Percentiles rank a stretch among this genome's conserved stretches.
Evolutionary conservation across 2,888 invertebrate genomes (phyloP).

Genomic region (Drosophila suboccidentalis): DNA sequence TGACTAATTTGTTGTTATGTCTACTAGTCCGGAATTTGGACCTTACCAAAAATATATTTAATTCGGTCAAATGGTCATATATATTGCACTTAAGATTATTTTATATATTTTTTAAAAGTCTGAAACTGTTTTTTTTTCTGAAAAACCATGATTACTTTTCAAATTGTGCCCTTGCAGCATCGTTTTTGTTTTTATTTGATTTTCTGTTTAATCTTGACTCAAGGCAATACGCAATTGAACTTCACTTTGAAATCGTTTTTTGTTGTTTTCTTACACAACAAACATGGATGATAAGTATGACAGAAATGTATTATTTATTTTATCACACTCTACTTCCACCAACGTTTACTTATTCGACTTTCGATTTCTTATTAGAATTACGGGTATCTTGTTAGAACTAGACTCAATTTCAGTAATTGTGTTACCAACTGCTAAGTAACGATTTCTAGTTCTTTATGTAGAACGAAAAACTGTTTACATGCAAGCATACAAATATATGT

Average conservation of each 20-base stretch:
- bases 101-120: not conserved
- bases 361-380: not conserved
- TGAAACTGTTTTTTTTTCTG: not conserved
- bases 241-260: constrained; percentile 32
- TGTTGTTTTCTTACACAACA: constrained; percentile 12
- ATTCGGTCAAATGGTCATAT: constrained; percentile 2
- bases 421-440: not conserved
- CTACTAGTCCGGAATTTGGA: constrained; percentile 6
- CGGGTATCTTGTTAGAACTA: not conserved
- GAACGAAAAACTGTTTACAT: not conserved
- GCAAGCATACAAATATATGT: not conserved
- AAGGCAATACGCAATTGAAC: constrained; percentile 65
- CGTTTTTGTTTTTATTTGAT: constrained; percentile 21
- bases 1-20: constrained; percentile 26
- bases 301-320: constrained; percentile 8
- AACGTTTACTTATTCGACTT: not conserved
- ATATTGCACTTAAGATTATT: not conserved
- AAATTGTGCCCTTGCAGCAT: constrained; percentile 14
- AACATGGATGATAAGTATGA: constrained; percentile 5
- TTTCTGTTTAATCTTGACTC: constrained; percentile 32
- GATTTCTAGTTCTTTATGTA: constrained; percentile 13
- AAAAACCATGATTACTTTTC: not conserved
- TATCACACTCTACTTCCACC: not conserved
- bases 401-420: not conserved
- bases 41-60: constrained; percentile 3